phyloP scores from a whole-genome alignment of 2,113 vertebrate species.

The Numida meleagris region DNA sequence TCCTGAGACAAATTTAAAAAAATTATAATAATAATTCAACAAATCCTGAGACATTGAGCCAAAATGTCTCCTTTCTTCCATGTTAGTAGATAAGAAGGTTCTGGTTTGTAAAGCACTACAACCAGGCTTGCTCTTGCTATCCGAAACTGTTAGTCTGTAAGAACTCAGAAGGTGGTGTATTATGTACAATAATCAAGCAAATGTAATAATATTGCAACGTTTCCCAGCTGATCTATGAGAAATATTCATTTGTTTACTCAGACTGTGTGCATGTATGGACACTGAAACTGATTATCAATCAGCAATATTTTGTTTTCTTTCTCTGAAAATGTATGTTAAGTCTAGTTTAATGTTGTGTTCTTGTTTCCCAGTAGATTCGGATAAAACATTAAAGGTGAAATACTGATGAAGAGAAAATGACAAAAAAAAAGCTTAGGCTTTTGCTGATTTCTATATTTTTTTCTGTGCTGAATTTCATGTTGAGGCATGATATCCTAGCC shows the following conservation, averaged over 20 bases:
- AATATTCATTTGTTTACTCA: neutral
- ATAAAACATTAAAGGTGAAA: neutral
- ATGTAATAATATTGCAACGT: neutral
- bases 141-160: neutral
- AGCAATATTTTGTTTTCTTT: neutral
- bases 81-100: neutral
- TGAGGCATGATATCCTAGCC: neutral
- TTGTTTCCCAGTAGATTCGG: neutral
- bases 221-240: neutral
- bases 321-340: neutral
- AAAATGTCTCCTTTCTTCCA: neutral
- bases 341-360: neutral
- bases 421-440: neutral
- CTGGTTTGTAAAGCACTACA: neutral
- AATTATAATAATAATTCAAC: neutral
- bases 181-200: neutral
- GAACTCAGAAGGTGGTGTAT: neutral
- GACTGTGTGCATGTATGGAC: neutral
- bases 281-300: neutral
- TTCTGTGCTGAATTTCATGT: neutral
- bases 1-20: neutral
- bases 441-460: neutral
- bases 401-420: neutral
- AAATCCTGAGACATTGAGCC: neutral
- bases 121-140: neutral